These are phyloP conservation scores for Caloenas nicobarica DNA, from an alignment of 2,113 vertebrate genomes.

Conservation along the genomic window DNA sequence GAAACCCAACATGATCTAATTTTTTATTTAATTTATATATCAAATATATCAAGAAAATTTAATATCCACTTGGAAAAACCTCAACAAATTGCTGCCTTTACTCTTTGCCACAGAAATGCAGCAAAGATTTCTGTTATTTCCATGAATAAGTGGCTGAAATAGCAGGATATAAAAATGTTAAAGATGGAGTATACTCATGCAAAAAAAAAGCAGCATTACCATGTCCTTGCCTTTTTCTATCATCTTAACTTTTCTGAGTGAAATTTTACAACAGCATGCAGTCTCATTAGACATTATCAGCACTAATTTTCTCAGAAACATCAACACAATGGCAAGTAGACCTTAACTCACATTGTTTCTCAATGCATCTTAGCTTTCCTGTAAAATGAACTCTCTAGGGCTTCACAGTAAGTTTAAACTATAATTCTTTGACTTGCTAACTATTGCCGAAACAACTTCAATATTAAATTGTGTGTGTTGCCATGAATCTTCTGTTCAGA, in stretches of 20 bases:
- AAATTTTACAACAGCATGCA: not conserved
- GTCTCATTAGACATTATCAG: not conserved
- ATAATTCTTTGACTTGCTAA: slow-evolving; percentile 15
- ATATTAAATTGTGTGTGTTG: not conserved
- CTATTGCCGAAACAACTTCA: slow-evolving; percentile 20
- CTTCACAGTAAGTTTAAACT: slow-evolving; percentile 40
- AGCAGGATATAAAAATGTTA: not conserved
- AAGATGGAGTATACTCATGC: not conserved
- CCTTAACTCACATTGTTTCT: not conserved
- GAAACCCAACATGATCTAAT: fast-evolving
- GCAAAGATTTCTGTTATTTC: not conserved
- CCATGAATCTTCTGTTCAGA: slow-evolving; percentile 29
- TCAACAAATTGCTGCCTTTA: not conserved
- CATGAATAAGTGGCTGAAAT: not conserved
- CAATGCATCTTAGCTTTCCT: slow-evolving; percentile 27
- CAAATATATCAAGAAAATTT: not conserved
- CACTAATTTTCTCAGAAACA: slow-evolving; percentile 25
- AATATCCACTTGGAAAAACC: not conserved
- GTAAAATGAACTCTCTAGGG: slow-evolving; percentile 24
- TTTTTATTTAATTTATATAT: not conserved
- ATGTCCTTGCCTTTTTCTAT: slow-evolving; percentile 1
- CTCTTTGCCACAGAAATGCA: not conserved
- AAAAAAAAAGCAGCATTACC: not conserved
- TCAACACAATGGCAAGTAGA: not conserved
- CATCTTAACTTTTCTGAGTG: not conserved